These are phyloP conservation scores for Eupithecia subumbrata DNA, from an alignment of 2,888 invertebrate genomes.

Conservation along the genomic window DNA sequence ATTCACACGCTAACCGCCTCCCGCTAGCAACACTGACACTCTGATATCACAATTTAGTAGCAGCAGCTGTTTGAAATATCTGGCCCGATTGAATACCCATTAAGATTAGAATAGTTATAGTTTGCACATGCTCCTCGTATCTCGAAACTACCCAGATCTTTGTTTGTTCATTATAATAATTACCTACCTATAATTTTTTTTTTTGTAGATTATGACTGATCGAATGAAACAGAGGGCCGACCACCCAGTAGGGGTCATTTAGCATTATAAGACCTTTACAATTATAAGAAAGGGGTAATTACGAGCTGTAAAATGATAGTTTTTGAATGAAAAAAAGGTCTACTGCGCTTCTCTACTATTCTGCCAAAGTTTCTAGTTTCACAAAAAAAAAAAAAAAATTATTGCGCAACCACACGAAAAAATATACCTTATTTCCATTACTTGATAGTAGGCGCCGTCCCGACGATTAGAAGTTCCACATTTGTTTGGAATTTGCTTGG, in stretches of 20 bases:
- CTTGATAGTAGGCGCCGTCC: no score
- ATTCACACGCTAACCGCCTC: conserved; percentile 29
- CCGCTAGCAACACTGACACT: conserved; percentile 39
- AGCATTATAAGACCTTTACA: no score
- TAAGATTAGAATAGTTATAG: conserved; percentile 17
- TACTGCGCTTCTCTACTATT: not conserved
- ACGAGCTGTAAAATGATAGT: not conserved
- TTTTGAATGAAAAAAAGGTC: not conserved
- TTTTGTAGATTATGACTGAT: not conserved
- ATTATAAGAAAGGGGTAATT: not conserved
- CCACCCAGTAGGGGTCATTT: not conserved
- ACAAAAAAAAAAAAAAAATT: no score
- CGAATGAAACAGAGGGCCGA: not conserved
- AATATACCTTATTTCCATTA: no score
- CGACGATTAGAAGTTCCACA: no score
- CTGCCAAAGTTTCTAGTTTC: not conserved
- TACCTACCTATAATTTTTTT: not conserved
- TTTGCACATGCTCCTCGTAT: not conserved
- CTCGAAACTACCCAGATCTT: not conserved
- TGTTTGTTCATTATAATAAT: not conserved
- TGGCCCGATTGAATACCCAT: conserved; percentile 21
- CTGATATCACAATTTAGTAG: conserved; percentile 24
- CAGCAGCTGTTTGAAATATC: conserved; percentile 37
- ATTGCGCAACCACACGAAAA: no score
- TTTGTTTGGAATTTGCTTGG: not conserved